Conservation (phyloP, 2,797 vertebrate species). For the Tachyglossus aculeatus region DNA sequence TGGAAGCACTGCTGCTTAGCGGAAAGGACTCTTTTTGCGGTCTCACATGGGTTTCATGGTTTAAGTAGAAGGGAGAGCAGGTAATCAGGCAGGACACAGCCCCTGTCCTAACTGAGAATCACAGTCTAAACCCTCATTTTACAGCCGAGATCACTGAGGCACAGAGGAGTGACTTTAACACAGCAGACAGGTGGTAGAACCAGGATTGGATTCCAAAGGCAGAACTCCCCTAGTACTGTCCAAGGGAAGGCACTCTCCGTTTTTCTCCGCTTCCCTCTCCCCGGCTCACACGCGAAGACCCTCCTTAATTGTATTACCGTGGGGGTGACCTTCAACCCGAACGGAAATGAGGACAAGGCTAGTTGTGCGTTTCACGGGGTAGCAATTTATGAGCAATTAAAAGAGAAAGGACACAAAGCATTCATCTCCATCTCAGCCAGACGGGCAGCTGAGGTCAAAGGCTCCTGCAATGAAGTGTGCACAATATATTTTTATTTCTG, state of each 20-base stretch:
- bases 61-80: no score
- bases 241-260: constrained; percentile 68
- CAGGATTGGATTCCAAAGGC: constrained; percentile 62
- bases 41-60: no score
- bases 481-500: constrained; percentile 99
- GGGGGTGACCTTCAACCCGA: constrained; percentile 81
- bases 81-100: no score
- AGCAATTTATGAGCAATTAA: constrained; percentile 99
- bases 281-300: constrained; percentile 78
- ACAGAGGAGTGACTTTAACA: no score
- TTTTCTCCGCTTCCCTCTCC: constrained; percentile 72
- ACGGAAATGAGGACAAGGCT: constrained; percentile 84
- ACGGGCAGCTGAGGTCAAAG: constrained; percentile 89
- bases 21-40: no score
- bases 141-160: no score
- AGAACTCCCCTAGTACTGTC: constrained; percentile 72
- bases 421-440: constrained; percentile 89
- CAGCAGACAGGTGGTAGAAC: constrained; percentile 39
- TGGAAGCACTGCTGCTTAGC: no score
- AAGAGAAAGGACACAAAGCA: constrained; percentile 89
- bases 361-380: constrained; percentile 84
- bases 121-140: no score
- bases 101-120: no score
- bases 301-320: constrained; percentile 84
- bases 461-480: constrained; percentile 91